Conservation (phyloP, 2,888 invertebrate genomes). For the Eledone cirrhosa region DNA sequence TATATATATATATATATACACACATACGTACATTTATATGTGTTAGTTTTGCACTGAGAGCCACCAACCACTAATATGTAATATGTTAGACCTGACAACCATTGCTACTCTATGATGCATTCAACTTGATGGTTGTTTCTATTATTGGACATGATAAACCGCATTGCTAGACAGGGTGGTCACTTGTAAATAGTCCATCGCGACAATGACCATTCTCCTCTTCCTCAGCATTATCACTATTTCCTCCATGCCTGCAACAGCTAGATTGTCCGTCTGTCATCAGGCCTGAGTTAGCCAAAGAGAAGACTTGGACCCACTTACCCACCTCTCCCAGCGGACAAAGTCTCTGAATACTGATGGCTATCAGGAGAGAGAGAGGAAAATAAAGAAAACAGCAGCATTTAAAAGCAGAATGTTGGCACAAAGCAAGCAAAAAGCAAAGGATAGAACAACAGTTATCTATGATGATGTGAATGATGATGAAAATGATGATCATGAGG, state of each 20-base stretch:
- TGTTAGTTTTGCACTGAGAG: neutral
- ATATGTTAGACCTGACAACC: neutral
- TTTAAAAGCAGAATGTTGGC: neutral
- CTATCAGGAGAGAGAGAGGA: conserved; percentile 9
- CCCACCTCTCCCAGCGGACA: conserved; percentile 19
- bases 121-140: neutral
- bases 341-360: conserved; percentile 17
- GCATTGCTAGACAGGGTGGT: no score
- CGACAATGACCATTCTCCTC: neutral
- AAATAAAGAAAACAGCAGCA: conserved; percentile 7
- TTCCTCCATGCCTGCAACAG: no score
- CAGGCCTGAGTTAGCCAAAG: neutral
- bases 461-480: neutral
- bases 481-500: neutral
- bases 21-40: neutral
- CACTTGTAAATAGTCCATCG: no score
- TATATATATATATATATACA: neutral
- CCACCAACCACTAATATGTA: neutral
- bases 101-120: neutral
- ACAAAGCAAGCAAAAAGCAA: neutral
- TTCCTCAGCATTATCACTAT: no score
- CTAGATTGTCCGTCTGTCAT: no score
- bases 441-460: neutral
- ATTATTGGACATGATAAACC: no score
- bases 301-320: conserved; percentile 24